Evolutionary conservation across 64 coral and sea anemone genomes (phyloP), one percentile per base, ranked within the genome.

Genomic region (Anthopleura sola): DNA sequence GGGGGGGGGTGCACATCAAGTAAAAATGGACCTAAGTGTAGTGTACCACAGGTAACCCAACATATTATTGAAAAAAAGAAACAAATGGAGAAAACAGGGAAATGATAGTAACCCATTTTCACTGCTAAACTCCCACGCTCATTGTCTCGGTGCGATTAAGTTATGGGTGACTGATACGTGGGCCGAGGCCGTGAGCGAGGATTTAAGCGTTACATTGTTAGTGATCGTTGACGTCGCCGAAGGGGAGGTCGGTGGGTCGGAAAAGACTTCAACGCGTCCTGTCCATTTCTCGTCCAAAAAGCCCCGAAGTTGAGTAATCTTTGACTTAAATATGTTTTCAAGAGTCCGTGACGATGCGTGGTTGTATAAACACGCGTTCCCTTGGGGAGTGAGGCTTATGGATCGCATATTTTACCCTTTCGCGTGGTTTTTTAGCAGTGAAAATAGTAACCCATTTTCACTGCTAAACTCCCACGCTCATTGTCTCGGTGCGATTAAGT

Each of bases 71-170:
- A n/a, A n/a, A n/a, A n/a, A n/a, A n/a, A n/a, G n/a, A n/a, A n/a
- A n/a, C n/a, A n/a, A n/a, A n/a, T n/a, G n/a, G n/a, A n/a, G n/a
- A n/a, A n/a, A n/a, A n/a, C n/a, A n/a, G n/a, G n/a, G n/a, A n/a
- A n/a, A n/a, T n/a, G n/a, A n/a, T n/a, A n/a, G n/a, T n/a, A n/a
- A n/a, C n/a, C n/a, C n/a, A n/a, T n/a, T n/a, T n/a, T n/a, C n/a
- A n/a, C n/a, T n/a, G n/a, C n/a, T n/a, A n/a, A n/a, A n/a, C n/a
- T n/a, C n/a, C n/a, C n/a, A n/a, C n/a, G n/a, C n/a, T n/a, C n/a
- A n/a, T n/a, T n/a, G n/a, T n/a, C n/a, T n/a, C 62, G 62, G 62
- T 29, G 62, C 20, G 62, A 68, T 68, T 68, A 68, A 68, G 62
- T 24, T 68, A 68, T 68, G 62, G 62, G 62, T 21, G 28, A 29